These are phyloP conservation scores for Trichonephila inaurata DNA, from an alignment of 1,140 invertebrate species.

Conservation along the genomic window DNA sequence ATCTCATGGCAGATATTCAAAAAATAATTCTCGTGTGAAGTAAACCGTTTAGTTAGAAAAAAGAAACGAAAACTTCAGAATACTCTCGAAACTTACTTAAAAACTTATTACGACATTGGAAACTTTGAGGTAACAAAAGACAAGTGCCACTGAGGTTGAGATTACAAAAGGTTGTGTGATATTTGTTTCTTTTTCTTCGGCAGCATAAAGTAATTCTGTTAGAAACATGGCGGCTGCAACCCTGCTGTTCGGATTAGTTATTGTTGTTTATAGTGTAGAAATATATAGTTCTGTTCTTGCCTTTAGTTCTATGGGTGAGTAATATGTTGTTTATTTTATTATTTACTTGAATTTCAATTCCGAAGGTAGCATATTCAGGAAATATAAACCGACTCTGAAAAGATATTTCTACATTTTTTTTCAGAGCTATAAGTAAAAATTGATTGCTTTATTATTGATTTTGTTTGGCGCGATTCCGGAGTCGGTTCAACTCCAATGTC, in stretches of 20 bases:
- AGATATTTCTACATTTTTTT: not conserved
- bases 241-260: not conserved
- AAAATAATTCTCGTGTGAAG: too few species aligned
- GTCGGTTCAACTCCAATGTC: too few species aligned
- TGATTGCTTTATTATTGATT: not conserved
- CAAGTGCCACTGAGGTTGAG: too few species aligned
- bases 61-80: too few species aligned
- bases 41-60: too few species aligned
- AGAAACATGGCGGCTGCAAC: not conserved
- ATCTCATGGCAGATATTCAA: too few species aligned
- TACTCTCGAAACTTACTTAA: too few species aligned
- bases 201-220: not conserved
- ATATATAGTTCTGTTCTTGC: not conserved
- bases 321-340: not conserved
- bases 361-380: too few species aligned
- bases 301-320: constrained; percentile 1
- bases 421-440: not conserved
- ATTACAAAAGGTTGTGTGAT: not conserved
- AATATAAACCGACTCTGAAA: not conserved
- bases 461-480: not conserved
- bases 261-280: constrained; percentile 12
- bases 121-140: too few species aligned
- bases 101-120: too few species aligned
- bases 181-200: constrained; percentile 29
- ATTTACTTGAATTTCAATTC: not conserved